Evolutionary conservation across 2,797 vertebrate species (phyloP).

Genomic region (Nasua narica): DNA sequence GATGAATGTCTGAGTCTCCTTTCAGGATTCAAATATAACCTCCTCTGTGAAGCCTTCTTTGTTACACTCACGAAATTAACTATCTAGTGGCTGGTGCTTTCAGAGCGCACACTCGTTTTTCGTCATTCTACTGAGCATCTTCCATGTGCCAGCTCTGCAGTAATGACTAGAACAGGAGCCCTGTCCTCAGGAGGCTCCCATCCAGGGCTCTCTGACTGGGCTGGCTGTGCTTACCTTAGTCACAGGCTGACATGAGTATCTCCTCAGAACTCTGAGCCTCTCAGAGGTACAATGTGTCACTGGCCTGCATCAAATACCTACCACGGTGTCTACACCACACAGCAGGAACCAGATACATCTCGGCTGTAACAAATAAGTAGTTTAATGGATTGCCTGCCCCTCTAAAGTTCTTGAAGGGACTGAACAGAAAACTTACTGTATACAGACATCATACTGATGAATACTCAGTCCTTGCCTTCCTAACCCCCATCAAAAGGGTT

Average conservation of each 20-base stretch:
- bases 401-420: background rate
- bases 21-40: constrained; percentile 3
- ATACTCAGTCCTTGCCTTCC: background rate
- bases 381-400: background rate
- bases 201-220: background rate
- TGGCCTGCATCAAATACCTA: background rate
- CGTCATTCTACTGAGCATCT: background rate
- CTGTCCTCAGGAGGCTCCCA: background rate
- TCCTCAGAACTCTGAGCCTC: background rate
- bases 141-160: background rate
- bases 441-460: background rate
- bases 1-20: background rate
- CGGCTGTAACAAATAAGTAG: constrained; percentile 31
- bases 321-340: background rate
- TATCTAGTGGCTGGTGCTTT: background rate
- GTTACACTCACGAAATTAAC: background rate
- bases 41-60: background rate
- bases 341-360: constrained; percentile 13
- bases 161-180: background rate
- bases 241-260: background rate
- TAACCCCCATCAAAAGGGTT: background rate
- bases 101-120: background rate
- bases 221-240: background rate
- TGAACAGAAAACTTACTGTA: background rate
- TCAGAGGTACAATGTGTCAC: background rate